Evolutionary conservation across 2,888 invertebrate genomes (phyloP), one percentile per base, ranked within the genome.

Genomic region (Diaphora mendica): DNA sequence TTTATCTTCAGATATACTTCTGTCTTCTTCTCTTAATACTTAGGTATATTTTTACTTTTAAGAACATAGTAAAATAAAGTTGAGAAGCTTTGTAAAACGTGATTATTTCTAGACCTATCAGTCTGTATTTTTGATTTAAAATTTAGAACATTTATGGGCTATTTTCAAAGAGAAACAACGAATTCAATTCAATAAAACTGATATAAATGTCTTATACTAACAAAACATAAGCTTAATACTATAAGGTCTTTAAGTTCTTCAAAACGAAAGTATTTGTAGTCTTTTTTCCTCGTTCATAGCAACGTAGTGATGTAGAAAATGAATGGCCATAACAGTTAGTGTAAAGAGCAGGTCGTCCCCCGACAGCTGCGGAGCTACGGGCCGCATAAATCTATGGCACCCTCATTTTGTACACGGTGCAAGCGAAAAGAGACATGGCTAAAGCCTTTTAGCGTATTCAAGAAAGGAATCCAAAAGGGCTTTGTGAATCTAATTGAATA

Each of bases 301-400:
- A n/a, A 69, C 55, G 79, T 67, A 83, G 74, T 77, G 75, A 74
- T 77, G 84, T 78, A 79, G 82, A 83, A 85, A 88, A 88, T 87
- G 86, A 85, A 86, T 81, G 79, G 85, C 85, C 77, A 82, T 87
- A 86, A 86, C 85, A 86, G 82, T 87, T 82, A 88, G 82, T 84
- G 80, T 83, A 82, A 81, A 82, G 85, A 82, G 83, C 74, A 79
- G 82, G 79, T 80, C 82, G 77, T 79, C 79, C 73, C 79, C 80
- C 83, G 78, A 83, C 88, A 87, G 85, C 87, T 86, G 86, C 79
- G 77, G 78, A 85, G 84, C 82, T 84, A 84, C 78, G 82, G 81
- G 68, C 73, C 85, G 82, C 87, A 88, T 88, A 88, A 88, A 88
- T 88, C 85, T 85, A 82, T 80, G 82, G 81, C 68, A 84, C 85